A percentile compares a stretch with the other conserved stretches of the same genome.
phyloP scores from a whole-genome alignment of 2,888 invertebrate genomes.

The Opisthograptis luteolata region DNA sequence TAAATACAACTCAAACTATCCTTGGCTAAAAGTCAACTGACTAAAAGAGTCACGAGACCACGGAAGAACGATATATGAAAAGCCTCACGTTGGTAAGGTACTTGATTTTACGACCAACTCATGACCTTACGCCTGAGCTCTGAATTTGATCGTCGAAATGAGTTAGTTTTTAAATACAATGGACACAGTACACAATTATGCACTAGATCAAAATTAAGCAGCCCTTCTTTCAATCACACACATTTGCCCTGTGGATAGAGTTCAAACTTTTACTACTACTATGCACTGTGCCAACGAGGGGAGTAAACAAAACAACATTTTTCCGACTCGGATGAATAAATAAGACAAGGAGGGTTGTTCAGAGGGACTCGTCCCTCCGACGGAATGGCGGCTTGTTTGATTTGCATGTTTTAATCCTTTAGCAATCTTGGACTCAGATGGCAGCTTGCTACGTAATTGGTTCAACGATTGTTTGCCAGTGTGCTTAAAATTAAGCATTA shows the following conservation, averaged over 20 bases:
- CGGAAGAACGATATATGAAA: too few relatives aligned
- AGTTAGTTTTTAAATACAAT: too few relatives aligned
- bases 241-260: not conserved
- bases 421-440: constrained; percentile 64
- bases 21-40: too few relatives aligned
- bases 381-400: constrained; percentile 73
- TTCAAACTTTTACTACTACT: constrained; percentile 4
- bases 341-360: constrained; percentile 73
- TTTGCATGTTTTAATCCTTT: constrained; percentile 84
- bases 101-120: too few relatives aligned
- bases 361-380: constrained; percentile 68
- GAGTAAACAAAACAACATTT: constrained; percentile 82
- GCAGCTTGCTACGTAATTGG: constrained; percentile 46
- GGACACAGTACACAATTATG: too few relatives aligned
- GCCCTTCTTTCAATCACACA: not conserved
- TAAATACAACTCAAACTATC: too few relatives aligned
- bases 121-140: too few relatives aligned
- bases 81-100: too few relatives aligned
- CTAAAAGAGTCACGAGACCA: too few relatives aligned
- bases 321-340: constrained; percentile 81
- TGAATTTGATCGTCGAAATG: too few relatives aligned
- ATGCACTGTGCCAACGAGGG: constrained; percentile 52
- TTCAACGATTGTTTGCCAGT: constrained; percentile 40
- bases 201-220: not conserved
- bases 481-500: constrained; percentile 25